Percentiles rank a stretch among this genome's conserved stretches.
phyloP scores from a whole-genome alignment of 2,113 vertebrate species.

The Cynoglossus semilaevis region DNA sequence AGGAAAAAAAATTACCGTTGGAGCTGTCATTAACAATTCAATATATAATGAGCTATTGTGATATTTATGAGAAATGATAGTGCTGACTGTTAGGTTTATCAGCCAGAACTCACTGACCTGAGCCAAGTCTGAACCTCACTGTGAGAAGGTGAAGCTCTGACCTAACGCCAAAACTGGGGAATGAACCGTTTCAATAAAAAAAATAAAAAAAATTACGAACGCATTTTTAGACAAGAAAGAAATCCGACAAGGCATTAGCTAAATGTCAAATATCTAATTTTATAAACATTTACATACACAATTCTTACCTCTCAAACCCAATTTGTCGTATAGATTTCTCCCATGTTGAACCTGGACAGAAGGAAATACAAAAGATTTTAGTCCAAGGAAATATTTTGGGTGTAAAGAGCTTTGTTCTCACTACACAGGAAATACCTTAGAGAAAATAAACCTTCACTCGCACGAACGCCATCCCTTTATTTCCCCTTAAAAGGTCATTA shows the following conservation, averaged over 20 bases:
- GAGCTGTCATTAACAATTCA: background rate
- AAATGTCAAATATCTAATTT: too few species aligned
- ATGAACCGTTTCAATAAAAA: too few species aligned
- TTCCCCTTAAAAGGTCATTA: too few species aligned
- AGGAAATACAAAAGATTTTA: constrained; percentile 25
- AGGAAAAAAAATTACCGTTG: background rate
- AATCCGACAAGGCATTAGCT: too few species aligned
- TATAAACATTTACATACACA: too few species aligned
- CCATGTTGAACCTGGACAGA: constrained; percentile 85
- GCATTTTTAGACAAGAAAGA: too few species aligned
- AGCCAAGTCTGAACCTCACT: constrained; percentile 1
- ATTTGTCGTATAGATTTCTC: constrained; percentile 94
- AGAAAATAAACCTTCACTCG: too few species aligned
- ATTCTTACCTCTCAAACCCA: constrained; percentile 94
- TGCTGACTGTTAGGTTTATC: constrained; percentile 1
- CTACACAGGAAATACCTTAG: too few species aligned
- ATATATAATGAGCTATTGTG: background rate
- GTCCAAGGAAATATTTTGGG: background rate
- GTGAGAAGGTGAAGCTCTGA: background rate
- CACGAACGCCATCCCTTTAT: too few species aligned
- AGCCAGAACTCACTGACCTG: constrained; percentile 8
- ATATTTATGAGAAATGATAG: background rate
- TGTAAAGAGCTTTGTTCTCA: too few species aligned
- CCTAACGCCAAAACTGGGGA: too few species aligned
- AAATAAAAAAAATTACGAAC: too few species aligned